Evolutionary conservation across 2,888 invertebrate species (phyloP).

Genomic region (Tiliacea citrago): DNA sequence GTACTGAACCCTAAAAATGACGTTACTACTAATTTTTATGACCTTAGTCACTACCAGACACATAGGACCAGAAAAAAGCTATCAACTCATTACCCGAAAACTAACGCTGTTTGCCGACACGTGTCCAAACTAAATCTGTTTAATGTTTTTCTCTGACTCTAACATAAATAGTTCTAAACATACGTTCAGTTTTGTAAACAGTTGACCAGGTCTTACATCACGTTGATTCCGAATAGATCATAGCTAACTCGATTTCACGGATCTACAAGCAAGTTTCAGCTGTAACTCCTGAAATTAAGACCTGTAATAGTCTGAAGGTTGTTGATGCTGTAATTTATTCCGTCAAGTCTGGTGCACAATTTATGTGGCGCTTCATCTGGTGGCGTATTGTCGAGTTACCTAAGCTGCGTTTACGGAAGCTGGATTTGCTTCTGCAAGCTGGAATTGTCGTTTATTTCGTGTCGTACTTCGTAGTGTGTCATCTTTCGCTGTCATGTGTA

Average conservation of each 20-base stretch:
- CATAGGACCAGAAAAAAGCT: constrained; percentile 16
- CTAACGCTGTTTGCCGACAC: constrained; percentile 14
- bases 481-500: background rate
- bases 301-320: background rate
- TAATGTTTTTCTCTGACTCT: constrained; percentile 51
- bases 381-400: constrained; percentile 52
- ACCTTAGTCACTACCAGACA: constrained; percentile 2
- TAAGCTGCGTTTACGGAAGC: constrained; percentile 23
- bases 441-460: constrained; percentile 26
- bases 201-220: constrained; percentile 47
- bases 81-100: constrained; percentile 11
- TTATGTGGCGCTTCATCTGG: constrained; percentile 42
- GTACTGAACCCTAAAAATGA: background rate
- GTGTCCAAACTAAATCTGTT: constrained; percentile 38
- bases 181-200: constrained; percentile 46
- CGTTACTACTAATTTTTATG: background rate
- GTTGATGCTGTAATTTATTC: constrained; percentile 40
- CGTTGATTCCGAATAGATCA: constrained; percentile 46
- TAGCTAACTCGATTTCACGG: constrained; percentile 29
- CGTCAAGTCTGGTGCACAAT: constrained; percentile 8
- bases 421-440: constrained; percentile 5
- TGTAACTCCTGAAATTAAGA: constrained; percentile 14
- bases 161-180: constrained; percentile 58
- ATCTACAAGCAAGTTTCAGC: background rate
- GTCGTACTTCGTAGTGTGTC: constrained; percentile 4